Percentiles rank a stretch among this genome's conserved stretches.
Conservation (phyloP, 1,140 invertebrate species). For the Heliconius eleuchia region DNA sequence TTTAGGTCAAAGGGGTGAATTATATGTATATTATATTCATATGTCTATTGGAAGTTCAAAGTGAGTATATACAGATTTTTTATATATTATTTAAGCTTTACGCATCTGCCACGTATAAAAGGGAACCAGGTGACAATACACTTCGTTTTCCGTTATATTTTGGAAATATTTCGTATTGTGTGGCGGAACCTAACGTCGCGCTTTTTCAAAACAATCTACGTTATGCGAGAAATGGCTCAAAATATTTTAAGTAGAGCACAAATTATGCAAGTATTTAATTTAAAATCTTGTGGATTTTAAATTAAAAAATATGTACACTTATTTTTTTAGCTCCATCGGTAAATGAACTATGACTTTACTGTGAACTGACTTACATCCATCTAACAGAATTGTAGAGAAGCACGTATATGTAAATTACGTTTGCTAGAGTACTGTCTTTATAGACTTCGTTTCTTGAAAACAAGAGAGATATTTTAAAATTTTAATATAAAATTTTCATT, state of each 20-base stretch:
- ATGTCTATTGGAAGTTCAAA: neutral
- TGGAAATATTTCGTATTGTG: too few relatives aligned
- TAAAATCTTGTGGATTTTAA: too few relatives aligned
- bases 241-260: too few relatives aligned
- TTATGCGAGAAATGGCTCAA: too few relatives aligned
- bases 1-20: slow-evolving; percentile 35
- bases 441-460: neutral
- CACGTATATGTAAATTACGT: slow-evolving; percentile 8
- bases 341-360: slow-evolving; percentile 5
- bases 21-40: neutral
- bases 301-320: too few relatives aligned
- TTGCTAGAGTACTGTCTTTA: neutral
- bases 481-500: neutral
- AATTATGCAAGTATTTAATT: too few relatives aligned
- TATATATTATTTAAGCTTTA: neutral
- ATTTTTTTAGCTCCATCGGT: neutral
- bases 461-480: neutral
- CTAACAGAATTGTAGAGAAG: slow-evolving; percentile 9
- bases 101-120: too few relatives aligned
- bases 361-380: slow-evolving; percentile 1
- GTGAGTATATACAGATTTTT: neutral
- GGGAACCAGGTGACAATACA: too few relatives aligned
- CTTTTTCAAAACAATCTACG: too few relatives aligned
- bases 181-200: too few relatives aligned
- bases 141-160: too few relatives aligned